phyloP scores from a whole-genome alignment of 2,888 invertebrate species.

The Matsumyia berberina region DNA sequence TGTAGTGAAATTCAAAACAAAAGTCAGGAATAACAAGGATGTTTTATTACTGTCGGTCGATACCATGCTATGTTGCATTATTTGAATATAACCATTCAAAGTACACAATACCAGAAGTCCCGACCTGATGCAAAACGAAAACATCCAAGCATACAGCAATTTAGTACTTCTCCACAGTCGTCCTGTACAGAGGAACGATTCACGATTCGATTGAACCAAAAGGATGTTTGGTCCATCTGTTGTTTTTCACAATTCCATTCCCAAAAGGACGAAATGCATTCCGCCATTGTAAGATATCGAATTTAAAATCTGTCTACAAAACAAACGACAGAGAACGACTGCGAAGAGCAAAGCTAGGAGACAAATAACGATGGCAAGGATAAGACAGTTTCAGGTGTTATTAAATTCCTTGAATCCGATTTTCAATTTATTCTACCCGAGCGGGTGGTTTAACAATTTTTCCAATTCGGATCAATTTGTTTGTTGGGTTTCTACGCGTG shows the following conservation, averaged over 20 bases:
- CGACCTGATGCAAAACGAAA: conserved; percentile 14
- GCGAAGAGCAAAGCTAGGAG: no score
- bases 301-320: conserved; percentile 14
- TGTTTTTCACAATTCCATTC: conserved; percentile 21
- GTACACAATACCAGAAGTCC: conserved; percentile 55
- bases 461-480: conserved; percentile 17
- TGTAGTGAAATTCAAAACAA: conserved; percentile 34
- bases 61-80: conserved; percentile 44
- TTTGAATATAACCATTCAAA: conserved; percentile 54
- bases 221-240: conserved; percentile 65
- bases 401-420: conserved; percentile 64
- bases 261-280: conserved; percentile 14
- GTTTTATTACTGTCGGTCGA: conserved; percentile 54
- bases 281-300: conserved; percentile 32
- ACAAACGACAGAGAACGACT: conserved; percentile 9
- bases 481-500: conserved; percentile 5
- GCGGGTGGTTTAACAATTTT: conserved; percentile 45
- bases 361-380: conserved; percentile 29
- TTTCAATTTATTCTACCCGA: conserved; percentile 40
- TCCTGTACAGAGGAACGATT: conserved; percentile 20
- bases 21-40: conserved; percentile 52
- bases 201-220: neutral
- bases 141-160: neutral
- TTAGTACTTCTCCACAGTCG: conserved; percentile 32
- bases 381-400: conserved; percentile 65